Percentiles rank a stretch among this genome's conserved stretches.
These are phyloP conservation scores for Echinarachnius parma DNA, from an alignment of 53 echinoderm and acorn worm species.

Conservation along the genomic window DNA sequence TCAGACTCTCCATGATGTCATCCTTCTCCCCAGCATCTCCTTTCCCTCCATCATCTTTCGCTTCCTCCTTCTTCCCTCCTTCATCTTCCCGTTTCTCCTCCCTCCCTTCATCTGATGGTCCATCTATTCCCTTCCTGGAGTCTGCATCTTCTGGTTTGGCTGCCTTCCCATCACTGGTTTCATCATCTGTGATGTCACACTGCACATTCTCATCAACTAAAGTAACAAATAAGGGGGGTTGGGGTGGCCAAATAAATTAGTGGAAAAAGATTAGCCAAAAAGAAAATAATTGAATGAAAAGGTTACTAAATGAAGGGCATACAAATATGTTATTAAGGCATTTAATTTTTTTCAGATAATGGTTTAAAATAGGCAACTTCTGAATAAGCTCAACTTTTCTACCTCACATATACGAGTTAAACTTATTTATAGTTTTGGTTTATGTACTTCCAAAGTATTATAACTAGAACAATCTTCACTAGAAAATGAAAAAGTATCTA, in stretches of 20 bases:
- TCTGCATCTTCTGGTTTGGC: not conserved
- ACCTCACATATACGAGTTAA: no score
- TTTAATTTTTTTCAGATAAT: no score
- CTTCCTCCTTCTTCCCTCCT: not conserved
- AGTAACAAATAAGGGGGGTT: not conserved
- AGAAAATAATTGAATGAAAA: no score
- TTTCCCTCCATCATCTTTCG: conserved; percentile 7
- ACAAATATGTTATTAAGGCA: no score
- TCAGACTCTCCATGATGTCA: conserved; percentile 72
- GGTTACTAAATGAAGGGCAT: no score
- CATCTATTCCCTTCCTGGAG: not conserved
- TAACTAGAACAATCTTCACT: no score
- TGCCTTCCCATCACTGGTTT: not conserved
- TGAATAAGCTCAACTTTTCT: no score
- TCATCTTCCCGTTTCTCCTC: not conserved
- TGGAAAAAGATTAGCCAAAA: not conserved
- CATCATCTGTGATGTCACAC: not conserved
- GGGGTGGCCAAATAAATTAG: not conserved
- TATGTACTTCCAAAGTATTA: no score
- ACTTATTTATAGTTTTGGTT: no score
- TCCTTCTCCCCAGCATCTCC: conserved; percentile 42
- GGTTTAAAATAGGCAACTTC: no score
- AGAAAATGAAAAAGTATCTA: no score
- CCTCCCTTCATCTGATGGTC: not conserved
- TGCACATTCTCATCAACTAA: no score